Evolutionary conservation across 2,113 vertebrate genomes (phyloP).

Genomic region (Emberiza fucata): DNA sequence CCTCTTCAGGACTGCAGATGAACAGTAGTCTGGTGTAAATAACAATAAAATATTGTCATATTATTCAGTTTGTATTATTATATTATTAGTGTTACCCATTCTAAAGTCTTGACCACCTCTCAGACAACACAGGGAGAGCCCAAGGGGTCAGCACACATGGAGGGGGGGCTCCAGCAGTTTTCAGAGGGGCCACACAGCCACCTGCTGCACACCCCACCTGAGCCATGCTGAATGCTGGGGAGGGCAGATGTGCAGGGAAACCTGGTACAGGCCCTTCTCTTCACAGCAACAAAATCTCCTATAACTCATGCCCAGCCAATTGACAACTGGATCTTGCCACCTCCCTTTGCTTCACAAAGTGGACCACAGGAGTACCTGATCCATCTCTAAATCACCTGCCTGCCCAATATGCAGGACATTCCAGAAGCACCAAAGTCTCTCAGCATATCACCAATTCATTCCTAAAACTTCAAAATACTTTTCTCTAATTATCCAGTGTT

Average conservation of each 20-base stretch:
- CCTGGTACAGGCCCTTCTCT: fast-evolving
- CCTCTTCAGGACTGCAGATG: not conserved
- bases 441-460: not conserved
- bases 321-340: not conserved
- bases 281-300: not conserved
- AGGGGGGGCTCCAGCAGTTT: not conserved
- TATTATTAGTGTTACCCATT: not conserved
- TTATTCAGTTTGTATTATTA: not conserved
- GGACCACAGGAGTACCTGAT: not conserved
- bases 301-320: not conserved
- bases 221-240: fast-evolving
- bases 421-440: not conserved
- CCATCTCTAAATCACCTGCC: not conserved
- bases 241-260: not conserved
- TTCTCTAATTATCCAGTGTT: not conserved
- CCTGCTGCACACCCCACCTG: not conserved
- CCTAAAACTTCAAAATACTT: not conserved
- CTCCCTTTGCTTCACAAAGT: not conserved
- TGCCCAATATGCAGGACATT: not conserved
- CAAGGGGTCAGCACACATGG: not conserved
- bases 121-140: not conserved
- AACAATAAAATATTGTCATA: not conserved
- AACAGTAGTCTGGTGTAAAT: not conserved
- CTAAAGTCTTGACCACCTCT: not conserved
- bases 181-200: not conserved